phyloP scores from a whole-genome alignment of 2,113 vertebrate genomes.

The Perognathus longimembris region DNA sequence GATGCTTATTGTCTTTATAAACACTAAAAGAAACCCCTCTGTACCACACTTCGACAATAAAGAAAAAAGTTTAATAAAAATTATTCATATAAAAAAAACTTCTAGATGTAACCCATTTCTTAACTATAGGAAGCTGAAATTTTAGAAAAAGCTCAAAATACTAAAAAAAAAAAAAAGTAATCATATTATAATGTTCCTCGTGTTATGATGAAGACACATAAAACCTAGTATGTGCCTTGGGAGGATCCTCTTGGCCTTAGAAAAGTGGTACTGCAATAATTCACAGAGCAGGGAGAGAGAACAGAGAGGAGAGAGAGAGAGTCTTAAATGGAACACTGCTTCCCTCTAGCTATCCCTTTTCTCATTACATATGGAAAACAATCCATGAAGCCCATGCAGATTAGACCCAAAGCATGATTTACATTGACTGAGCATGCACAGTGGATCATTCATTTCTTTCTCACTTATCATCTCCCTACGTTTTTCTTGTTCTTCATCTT shows the following conservation, averaged over 20 bases:
- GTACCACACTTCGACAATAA: too few species aligned
- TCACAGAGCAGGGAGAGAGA: neutral
- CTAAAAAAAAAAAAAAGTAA: neutral
- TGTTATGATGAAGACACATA: neutral
- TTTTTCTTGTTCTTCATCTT: neutral
- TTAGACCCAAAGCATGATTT: constrained; percentile 66
- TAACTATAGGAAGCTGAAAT: neutral
- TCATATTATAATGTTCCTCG: neutral
- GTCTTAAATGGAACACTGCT: constrained; percentile 75
- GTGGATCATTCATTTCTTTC: constrained; percentile 18
- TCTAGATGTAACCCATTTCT: neutral
- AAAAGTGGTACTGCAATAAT: neutral
- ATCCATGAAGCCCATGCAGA: constrained; percentile 68
- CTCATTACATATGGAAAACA: constrained; percentile 74
- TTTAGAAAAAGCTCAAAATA: neutral
- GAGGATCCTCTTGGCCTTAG: neutral
- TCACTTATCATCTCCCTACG: neutral
- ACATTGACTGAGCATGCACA: constrained; percentile 60
- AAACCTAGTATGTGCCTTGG: neutral
- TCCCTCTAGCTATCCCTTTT: constrained; percentile 61
- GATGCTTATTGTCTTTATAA: neutral
- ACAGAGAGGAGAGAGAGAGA: neutral
- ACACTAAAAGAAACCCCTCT: neutral
- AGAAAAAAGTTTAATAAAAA: too few species aligned
- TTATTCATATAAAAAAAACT: too few species aligned